These are phyloP conservation scores for Zygogramma bicolorata DNA, from an alignment of 2,888 invertebrate species.

Conservation along the genomic window DNA sequence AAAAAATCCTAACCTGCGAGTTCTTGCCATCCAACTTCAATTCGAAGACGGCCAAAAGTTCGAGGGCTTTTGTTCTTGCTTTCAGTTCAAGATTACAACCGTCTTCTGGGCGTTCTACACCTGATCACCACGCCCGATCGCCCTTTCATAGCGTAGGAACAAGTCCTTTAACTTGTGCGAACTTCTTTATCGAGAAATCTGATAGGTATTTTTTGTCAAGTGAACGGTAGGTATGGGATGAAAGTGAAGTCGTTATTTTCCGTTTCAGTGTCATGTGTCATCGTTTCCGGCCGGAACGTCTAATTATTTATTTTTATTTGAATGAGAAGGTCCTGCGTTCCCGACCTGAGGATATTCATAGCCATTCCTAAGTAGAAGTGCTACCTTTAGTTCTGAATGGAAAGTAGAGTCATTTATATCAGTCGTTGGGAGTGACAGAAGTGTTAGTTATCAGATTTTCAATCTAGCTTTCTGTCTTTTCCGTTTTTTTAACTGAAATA, in stretches of 20 bases:
- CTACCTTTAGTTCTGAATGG: too few species aligned
- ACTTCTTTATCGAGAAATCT: constrained; percentile 53
- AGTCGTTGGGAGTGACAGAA: too few species aligned
- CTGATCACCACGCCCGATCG: constrained; percentile 58
- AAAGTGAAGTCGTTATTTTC: constrained; percentile 46
- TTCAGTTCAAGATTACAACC: constrained; percentile 55
- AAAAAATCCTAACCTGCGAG: constrained; percentile 46
- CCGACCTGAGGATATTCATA: too few species aligned
- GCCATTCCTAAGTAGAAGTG: too few species aligned
- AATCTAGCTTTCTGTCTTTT: too few species aligned
- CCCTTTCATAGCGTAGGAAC: constrained; percentile 47
- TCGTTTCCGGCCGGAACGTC: constrained; percentile 34
- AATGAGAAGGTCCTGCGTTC: too few species aligned
- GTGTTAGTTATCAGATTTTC: too few species aligned
- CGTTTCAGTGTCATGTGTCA: constrained; percentile 40
- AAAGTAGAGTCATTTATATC: too few species aligned
- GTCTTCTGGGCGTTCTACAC: constrained; percentile 59
- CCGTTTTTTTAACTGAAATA: too few species aligned
- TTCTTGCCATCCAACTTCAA: constrained; percentile 41
- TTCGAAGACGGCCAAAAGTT: constrained; percentile 48
- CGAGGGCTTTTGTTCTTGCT: constrained; percentile 51
- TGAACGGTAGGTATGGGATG: constrained; percentile 32
- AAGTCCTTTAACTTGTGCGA: constrained; percentile 53
- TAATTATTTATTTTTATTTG: constrained; percentile 8
- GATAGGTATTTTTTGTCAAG: constrained; percentile 48